These are phyloP conservation scores for Thereva unica DNA, from an alignment of 2,888 invertebrate genomes.

Conservation along the genomic window DNA sequence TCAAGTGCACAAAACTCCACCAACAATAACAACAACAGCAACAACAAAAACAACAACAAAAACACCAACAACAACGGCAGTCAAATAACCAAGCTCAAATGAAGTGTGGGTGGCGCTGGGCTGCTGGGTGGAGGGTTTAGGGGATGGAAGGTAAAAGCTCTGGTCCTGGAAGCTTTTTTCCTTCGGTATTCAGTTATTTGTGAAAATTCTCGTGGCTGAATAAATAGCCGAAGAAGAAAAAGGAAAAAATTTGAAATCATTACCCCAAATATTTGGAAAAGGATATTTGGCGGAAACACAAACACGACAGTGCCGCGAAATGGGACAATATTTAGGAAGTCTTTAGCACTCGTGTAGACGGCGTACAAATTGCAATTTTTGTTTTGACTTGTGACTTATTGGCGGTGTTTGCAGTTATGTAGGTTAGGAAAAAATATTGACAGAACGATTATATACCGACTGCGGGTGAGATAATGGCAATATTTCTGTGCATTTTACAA, in stretches of 20 bases:
- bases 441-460: too few species aligned
- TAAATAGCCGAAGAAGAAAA: slow-evolving; percentile 33
- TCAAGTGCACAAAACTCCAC: slow-evolving; percentile 4
- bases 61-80: too few species aligned
- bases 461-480: too few species aligned
- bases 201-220: slow-evolving; percentile 16
- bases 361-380: slow-evolving; percentile 7
- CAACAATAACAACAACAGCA: not conserved
- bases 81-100: too few species aligned
- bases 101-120: too few species aligned
- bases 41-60: too few species aligned
- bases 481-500: too few species aligned
- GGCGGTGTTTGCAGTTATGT: not conserved
- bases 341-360: slow-evolving; percentile 14
- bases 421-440: too few species aligned
- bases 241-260: slow-evolving; percentile 45
- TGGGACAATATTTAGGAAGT: slow-evolving; percentile 23
- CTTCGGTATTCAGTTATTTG: slow-evolving; percentile 5
- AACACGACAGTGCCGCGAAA: slow-evolving; percentile 44
- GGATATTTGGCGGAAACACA: slow-evolving; percentile 48
- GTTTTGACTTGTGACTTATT: not conserved
- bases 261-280: slow-evolving; percentile 48
- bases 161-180: not conserved
- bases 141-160: too few species aligned
- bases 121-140: too few species aligned